Base-by-base conservation (phyloP, 2,888 invertebrate species). In the Platycheirus albimanus region DNA sequence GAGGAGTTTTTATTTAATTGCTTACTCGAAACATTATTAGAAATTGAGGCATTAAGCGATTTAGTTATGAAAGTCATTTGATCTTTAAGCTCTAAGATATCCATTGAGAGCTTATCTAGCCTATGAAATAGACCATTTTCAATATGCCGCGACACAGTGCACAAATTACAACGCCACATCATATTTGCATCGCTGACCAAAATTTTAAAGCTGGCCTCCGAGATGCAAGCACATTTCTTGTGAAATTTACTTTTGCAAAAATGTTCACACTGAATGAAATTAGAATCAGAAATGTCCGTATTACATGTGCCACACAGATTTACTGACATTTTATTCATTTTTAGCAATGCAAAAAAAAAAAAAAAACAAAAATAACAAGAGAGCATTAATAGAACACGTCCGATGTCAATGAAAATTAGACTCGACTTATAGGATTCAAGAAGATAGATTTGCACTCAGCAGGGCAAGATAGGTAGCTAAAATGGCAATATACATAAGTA, bases 361-460 rank as follows among this genome's bases (percentile, higher is more conserved):
- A n/a, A n/a, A n/a, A n/a, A n/a, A n/a, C n/a, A 41, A 15, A 41
- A 2, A 41, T 17, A 43, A 43, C 17, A 43, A 43, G 17, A 10
- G 43, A 43, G 43, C 43, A 17, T 43, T n/a, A 43, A 43, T 17
- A 43, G 13, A 17, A 19, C 43, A 43, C 43, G 43, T 43, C 17
- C 3, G 17, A 43, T 43, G n/a, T n/a, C n/a, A n/a, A n/a, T n/a
- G n/a, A n/a, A n/a, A n/a, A n/a, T n/a, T n/a, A n/a, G n/a, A n/a
- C n/a, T n/a, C n/a, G n/a, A n/a, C n/a, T n/a, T n/a, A n/a, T n/a
- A n/a, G n/a, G n/a, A n/a, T n/a, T n/a, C n/a, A n/a, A n/a, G n/a
- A n/a, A n/a, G n/a, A n/a, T n/a, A n/a, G n/a, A n/a, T n/a, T n/a
- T n/a, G n/a, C n/a, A n/a, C n/a, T n/a, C n/a, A n/a, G n/a, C n/a